Percentiles rank a stretch among this genome's conserved stretches.
Conservation (phyloP, 2,797 vertebrate genomes). For the Apodemus agrarius region DNA sequence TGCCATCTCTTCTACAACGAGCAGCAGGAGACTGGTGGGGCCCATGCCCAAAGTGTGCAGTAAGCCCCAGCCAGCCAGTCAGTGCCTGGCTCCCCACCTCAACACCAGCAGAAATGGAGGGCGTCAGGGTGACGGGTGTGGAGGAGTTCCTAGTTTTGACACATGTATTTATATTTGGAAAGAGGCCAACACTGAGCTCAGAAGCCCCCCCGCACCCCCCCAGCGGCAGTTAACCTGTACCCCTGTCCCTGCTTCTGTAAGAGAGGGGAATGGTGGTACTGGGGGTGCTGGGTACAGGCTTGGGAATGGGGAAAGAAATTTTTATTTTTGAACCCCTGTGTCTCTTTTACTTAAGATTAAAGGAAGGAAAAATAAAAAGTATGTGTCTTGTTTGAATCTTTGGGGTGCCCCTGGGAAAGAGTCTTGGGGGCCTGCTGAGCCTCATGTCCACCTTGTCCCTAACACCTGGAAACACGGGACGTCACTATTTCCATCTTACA, state of each 20-base stretch:
- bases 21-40: constrained; percentile 86
- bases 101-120: constrained; percentile 21
- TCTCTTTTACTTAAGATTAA: constrained; percentile 83
- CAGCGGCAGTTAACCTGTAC: constrained; percentile 6
- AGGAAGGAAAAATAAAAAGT: constrained; percentile 77
- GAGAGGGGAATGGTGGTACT: not conserved
- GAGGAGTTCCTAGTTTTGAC: constrained; percentile 84
- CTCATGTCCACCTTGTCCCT: not conserved
- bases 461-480: not conserved
- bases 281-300: constrained; percentile 33
- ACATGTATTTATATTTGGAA: constrained; percentile 85
- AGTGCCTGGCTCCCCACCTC: constrained; percentile 71
- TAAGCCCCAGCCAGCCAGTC: constrained; percentile 74
- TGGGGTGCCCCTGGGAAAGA: not conserved
- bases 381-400: constrained; percentile 55
- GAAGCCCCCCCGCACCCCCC: constrained; percentile 53
- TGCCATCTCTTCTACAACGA: constrained; percentile 93
- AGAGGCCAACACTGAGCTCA: constrained; percentile 83
- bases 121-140: constrained; percentile 57
- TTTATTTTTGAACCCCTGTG: constrained; percentile 83
- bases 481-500: not conserved
- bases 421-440: accelerated
- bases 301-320: constrained; percentile 68
- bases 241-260: not conserved
- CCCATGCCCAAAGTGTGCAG: constrained; percentile 82